Conservation (phyloP, 2,888 invertebrate genomes). For the Sturmia bella region DNA sequence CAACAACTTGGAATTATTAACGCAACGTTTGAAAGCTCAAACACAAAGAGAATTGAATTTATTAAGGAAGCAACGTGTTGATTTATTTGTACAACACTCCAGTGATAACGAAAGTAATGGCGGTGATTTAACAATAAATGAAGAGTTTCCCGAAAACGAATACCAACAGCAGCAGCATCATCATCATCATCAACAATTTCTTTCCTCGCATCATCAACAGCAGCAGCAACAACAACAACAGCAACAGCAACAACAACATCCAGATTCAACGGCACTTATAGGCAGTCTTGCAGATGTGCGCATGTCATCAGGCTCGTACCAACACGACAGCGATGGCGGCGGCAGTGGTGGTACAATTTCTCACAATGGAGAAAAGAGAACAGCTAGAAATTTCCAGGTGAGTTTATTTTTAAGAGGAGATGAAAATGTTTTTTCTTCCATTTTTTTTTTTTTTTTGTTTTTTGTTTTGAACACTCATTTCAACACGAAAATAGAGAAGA, state of each 20-base stretch:
- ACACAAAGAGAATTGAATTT: constrained; percentile 76
- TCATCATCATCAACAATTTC: constrained; percentile 71
- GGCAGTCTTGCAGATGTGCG: constrained; percentile 76
- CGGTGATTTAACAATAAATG: constrained; percentile 64
- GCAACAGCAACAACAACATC: constrained; percentile 77
- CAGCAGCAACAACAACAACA: constrained; percentile 71
- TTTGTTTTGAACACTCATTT: too few relatives aligned
- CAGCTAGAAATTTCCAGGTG: constrained; percentile 68
- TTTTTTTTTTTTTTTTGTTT: background rate
- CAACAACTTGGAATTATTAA: constrained; percentile 78
- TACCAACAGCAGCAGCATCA: constrained; percentile 69
- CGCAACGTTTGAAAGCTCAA: constrained; percentile 76
- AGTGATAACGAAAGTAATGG: constrained; percentile 74
- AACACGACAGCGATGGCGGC: constrained; percentile 65
- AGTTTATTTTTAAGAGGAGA: constrained; percentile 23
- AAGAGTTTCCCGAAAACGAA: constrained; percentile 60
- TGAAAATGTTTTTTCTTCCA: background rate
- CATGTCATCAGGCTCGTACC: constrained; percentile 75
- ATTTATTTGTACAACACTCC: constrained; percentile 75
- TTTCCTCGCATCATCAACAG: constrained; percentile 70
- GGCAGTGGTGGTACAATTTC: constrained; percentile 56
- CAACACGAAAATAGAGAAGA: too few relatives aligned
- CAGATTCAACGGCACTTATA: constrained; percentile 79
- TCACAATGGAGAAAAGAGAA: constrained; percentile 60
- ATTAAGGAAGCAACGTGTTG: constrained; percentile 73